Evolutionary conservation across 2,113 vertebrate genomes (phyloP).

Genomic region (Fulica atra): DNA sequence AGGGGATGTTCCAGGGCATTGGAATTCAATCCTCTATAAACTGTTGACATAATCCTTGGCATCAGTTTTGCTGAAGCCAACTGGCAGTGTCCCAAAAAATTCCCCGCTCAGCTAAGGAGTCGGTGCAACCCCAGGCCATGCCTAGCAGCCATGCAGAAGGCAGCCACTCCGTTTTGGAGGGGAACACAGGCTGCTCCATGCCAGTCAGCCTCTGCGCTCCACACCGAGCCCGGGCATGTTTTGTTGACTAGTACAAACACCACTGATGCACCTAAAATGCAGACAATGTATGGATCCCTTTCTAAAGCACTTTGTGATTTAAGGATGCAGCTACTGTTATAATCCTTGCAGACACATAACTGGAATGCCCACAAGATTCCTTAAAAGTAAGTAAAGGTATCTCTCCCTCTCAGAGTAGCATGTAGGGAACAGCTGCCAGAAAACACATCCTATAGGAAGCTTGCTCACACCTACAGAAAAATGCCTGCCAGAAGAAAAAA

Average conservation of each 20-base stretch:
- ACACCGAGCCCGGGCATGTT: not conserved
- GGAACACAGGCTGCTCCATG: not conserved
- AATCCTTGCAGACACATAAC: not conserved
- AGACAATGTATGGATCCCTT: not conserved
- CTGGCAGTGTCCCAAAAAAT: conserved; percentile 24
- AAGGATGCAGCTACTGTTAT: not conserved
- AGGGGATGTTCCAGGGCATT: conserved; percentile 57
- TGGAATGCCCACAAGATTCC: not conserved
- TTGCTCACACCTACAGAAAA: not conserved
- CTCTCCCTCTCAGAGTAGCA: not conserved
- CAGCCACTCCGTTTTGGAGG: not conserved
- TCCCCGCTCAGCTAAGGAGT: not conserved
- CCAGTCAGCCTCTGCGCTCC: not conserved
- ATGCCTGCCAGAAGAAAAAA: not conserved
- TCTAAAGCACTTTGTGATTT: not conserved
- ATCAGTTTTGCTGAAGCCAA: conserved; percentile 21
- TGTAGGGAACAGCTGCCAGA: not conserved
- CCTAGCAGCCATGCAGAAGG: not conserved
- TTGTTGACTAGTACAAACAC: not conserved
- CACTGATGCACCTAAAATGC: not conserved
- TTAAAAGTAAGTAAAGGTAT: not conserved
- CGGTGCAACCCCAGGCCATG: not conserved
- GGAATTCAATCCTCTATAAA: conserved; percentile 62
- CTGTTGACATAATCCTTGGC: conserved; percentile 68
- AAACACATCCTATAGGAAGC: not conserved